Evolutionary conservation across 1,140 invertebrate species (phyloP).

Genomic region (Bursaphelenchus mucronatus): DNA sequence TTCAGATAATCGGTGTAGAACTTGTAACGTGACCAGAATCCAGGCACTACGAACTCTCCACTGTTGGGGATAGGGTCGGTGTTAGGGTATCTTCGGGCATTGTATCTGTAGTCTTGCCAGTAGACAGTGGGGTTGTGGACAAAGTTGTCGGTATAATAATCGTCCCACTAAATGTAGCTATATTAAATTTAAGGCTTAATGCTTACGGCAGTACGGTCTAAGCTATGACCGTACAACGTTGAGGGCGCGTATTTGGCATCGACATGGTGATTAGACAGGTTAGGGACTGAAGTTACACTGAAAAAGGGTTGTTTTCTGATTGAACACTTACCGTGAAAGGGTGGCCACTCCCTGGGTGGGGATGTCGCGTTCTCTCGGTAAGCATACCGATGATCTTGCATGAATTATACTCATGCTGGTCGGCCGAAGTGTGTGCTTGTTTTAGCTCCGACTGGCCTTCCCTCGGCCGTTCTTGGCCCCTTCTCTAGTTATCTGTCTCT

Average conservation of each 20-base stretch:
- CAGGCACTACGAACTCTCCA: slow-evolving; percentile 46
- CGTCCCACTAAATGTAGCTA: slow-evolving; percentile 45
- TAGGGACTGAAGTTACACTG: slow-evolving; percentile 56
- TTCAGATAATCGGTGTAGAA: slow-evolving; percentile 58
- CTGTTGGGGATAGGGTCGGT: slow-evolving; percentile 56
- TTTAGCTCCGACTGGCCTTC: too few relatives aligned
- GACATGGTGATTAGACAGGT: slow-evolving; percentile 48
- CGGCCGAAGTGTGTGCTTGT: too few relatives aligned
- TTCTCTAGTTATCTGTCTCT: too few relatives aligned
- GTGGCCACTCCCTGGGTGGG: slow-evolving; percentile 29
- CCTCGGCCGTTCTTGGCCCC: too few relatives aligned
- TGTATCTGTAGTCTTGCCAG: slow-evolving; percentile 51
- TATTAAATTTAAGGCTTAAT: slow-evolving; percentile 17
- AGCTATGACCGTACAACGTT: slow-evolving; percentile 51
- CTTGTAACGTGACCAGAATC: slow-evolving; percentile 56
- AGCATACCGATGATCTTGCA: slow-evolving; percentile 39
- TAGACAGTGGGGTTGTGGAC: slow-evolving; percentile 44
- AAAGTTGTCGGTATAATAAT: slow-evolving; percentile 43
- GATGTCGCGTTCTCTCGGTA: slow-evolving; percentile 39
- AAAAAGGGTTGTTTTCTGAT: slow-evolving; percentile 22
- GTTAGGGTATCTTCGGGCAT: slow-evolving; percentile 45
- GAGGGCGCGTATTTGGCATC: slow-evolving; percentile 40
- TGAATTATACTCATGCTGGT: slow-evolving; percentile 27
- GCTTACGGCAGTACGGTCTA: slow-evolving; percentile 45
- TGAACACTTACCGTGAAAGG: slow-evolving; percentile 33